These are phyloP conservation scores for Drosophila funebris DNA, from an alignment of 1,140 invertebrate genomes.

Conservation along the genomic window DNA sequence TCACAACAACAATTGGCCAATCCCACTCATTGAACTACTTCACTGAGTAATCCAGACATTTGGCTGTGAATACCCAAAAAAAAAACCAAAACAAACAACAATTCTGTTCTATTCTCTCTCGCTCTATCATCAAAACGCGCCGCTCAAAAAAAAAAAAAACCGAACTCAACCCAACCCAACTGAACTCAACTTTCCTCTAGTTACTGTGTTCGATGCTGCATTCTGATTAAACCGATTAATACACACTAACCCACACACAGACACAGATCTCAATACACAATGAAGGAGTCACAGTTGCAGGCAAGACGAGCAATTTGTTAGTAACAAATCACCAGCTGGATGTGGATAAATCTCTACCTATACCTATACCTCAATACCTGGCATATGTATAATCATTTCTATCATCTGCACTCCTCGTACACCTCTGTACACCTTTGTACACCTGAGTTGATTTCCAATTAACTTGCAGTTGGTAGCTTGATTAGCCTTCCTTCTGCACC, in stretches of 20 bases:
- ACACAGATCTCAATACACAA: slow-evolving; percentile 40
- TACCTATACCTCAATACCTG: neutral
- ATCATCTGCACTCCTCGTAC: slow-evolving; percentile 7
- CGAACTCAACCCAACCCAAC: slow-evolving; percentile 2
- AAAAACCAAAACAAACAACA: slow-evolving; percentile 32
- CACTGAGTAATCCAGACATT: slow-evolving; percentile 53
- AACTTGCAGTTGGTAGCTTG: slow-evolving; percentile 2
- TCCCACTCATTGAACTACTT: slow-evolving; percentile 16
- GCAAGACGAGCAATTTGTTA: slow-evolving; percentile 48
- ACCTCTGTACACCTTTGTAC: neutral
- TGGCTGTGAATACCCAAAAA: slow-evolving; percentile 48
- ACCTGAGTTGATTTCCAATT: slow-evolving; percentile 3
- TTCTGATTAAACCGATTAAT: slow-evolving; percentile 47
- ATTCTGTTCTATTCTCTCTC: slow-evolving; percentile 45
- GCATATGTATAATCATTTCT: neutral
- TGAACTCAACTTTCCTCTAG: slow-evolving; percentile 32
- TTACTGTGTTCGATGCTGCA: slow-evolving; percentile 68
- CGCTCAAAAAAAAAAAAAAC: too few relatives aligned
- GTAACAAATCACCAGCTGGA: slow-evolving; percentile 14
- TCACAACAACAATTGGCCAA: neutral
- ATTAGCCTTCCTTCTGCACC: slow-evolving; percentile 13
- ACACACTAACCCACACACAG: slow-evolving; percentile 44
- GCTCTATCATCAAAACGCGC: slow-evolving; percentile 34
- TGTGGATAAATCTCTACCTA: neutral
- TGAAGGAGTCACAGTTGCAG: slow-evolving; percentile 24